Conservation (phyloP, 2,113 vertebrate species). For the Mus musculus region DNA sequence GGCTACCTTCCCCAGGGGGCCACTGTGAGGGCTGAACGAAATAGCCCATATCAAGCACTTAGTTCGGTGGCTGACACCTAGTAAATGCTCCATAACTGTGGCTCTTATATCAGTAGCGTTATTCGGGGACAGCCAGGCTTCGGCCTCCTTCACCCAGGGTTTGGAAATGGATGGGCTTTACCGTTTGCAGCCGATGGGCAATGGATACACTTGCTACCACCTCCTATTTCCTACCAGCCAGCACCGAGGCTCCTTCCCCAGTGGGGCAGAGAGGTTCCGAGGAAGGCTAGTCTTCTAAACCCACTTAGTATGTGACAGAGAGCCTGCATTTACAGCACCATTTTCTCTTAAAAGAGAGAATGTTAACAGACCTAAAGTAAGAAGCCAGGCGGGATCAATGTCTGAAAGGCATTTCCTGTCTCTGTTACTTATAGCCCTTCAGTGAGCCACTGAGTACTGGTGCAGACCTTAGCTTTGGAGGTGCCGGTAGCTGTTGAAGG, state of each 20-base stretch:
- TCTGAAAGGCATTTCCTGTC: not conserved
- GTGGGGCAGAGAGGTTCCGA: not conserved
- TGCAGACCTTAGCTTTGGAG: not conserved
- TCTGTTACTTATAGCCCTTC: not conserved
- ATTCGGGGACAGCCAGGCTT: not conserved
- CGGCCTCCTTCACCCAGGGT: not conserved
- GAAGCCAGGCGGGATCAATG: not conserved
- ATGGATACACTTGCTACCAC: not conserved
- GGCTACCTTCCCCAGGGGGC: not conserved
- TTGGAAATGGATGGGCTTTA: not conserved
- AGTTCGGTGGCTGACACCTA: slow-evolving; percentile 29
- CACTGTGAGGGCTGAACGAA: not conserved
- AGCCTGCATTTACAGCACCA: not conserved
- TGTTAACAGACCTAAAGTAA: slow-evolving; percentile 1
- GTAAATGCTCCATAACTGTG: slow-evolving; percentile 22
- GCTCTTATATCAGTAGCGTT: not conserved
- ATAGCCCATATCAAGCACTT: not conserved
- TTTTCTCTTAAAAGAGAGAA: not conserved
- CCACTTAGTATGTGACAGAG: not conserved
- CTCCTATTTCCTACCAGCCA: not conserved
- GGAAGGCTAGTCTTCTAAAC: not conserved
- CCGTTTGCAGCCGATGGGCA: not conserved
- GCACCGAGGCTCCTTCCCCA: not conserved
- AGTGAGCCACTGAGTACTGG: not conserved
- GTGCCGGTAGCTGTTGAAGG: not conserved